Evolutionary conservation across 2,888 invertebrate species (phyloP), one percentile per base, ranked within the genome.

Genomic region (Kryphioiulus occultus): DNA sequence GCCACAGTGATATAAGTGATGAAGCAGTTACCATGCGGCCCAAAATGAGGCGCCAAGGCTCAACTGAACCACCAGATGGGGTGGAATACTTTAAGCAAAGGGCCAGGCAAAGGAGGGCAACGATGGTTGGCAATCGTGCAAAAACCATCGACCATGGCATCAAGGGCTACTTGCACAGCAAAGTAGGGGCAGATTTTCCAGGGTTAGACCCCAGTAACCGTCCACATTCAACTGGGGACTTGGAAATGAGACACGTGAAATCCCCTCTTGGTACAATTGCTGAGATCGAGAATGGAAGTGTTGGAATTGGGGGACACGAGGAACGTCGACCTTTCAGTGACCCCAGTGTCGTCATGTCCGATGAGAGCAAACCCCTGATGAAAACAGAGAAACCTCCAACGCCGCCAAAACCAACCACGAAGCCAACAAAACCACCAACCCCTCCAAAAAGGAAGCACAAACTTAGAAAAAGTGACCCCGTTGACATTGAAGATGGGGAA

Each of bases 151-250:
- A 87, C 59, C 83, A 82, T 35, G 39, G 85, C 22, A 53, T 26
- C 53, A 87, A 87, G 53, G 85, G 87, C 0, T 19, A 44, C 19
- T n/a, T 44, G 32, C 44, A 42, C 1, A 35, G 47, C n/a, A 47
- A 84, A n/a, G 22, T 87, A 30, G 26, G 26, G 3, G 59, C n/a
- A 26, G 88, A 88, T 42, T 88, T 88, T 86, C 86, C 86, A n/a
- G 44, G 86, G 22, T 47, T 88, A n/a, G 88, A 88, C 78, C 88
- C 86, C 19, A 53, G 47, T 44, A 88, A 86, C 53, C 68, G 88
- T 42, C 88, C 88, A 35, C 88, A 86, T 26, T 89, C 89, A 32
- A 85, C 88, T 17, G 89, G 89, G 26, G 89, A 89, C 32, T 35
- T 89, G 68, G 89, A 89, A 47, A 53, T 88, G 85, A 86, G 87